Conservation (phyloP, 2,113 vertebrate species). For the Oxyruncus cristatus region DNA sequence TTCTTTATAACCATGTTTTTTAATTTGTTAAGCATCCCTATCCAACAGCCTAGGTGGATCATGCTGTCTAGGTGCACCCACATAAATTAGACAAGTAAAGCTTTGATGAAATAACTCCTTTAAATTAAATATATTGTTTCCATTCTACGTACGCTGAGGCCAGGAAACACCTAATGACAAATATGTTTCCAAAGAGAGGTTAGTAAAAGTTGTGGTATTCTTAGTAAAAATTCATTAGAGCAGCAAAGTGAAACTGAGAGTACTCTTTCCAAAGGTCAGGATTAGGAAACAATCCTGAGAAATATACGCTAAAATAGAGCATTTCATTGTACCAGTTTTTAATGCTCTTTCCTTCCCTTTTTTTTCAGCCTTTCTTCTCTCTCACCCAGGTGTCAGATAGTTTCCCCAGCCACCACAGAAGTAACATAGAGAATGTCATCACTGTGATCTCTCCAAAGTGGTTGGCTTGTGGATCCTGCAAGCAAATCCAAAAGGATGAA, state of each 20-base stretch:
- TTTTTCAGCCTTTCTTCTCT: not conserved
- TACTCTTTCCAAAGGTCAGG: not conserved
- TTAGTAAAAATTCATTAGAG: not conserved
- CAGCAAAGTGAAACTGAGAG: not conserved
- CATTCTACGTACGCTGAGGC: not conserved
- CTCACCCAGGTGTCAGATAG: not conserved
- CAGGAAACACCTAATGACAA: not conserved
- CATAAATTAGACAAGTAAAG: not conserved
- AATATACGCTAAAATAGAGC: not conserved
- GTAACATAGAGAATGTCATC: not conserved
- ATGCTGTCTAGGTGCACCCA: not conserved
- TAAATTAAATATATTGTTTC: not conserved
- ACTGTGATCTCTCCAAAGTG: not conserved
- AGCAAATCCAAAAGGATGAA: not conserved
- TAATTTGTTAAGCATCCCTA: not conserved
- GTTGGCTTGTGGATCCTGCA: not conserved
- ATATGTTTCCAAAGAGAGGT: not conserved
- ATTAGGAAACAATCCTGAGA: not conserved
- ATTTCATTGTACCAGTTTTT: not conserved
- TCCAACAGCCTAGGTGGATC: not conserved
- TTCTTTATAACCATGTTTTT: not conserved
- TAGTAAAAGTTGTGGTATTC: not conserved
- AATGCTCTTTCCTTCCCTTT: not conserved
- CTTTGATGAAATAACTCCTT: constrained; percentile 8
- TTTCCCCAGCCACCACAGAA: not conserved